These are phyloP conservation scores for Adoxophyes honmai DNA, from an alignment of 1,140 invertebrate genomes.

Conservation along the genomic window DNA sequence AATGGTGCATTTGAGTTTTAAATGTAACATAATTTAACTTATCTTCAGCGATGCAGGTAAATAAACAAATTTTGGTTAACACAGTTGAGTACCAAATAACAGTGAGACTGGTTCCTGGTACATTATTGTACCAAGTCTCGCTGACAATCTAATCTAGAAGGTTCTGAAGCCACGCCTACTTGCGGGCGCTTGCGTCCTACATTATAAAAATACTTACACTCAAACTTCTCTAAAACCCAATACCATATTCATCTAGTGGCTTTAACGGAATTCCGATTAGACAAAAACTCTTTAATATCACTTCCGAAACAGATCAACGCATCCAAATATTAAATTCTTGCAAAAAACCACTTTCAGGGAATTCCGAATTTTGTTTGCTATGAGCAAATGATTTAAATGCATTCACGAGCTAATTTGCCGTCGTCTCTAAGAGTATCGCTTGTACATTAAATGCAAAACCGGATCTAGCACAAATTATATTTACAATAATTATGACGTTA, in stretches of 20 bases:
- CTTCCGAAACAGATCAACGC: conserved; percentile 19
- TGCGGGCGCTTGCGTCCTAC: conserved; percentile 18
- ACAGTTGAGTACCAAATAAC: not conserved
- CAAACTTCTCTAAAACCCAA: not conserved
- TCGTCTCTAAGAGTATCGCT: not conserved
- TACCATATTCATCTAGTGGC: not conserved
- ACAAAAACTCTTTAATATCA: not conserved
- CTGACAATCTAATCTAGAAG: not conserved
- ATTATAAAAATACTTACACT: not conserved
- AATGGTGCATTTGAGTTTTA: no score
- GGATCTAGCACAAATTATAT: not conserved
- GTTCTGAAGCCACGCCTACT: conserved; percentile 11
- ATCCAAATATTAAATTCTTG: not conserved
- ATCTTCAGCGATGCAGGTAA: no score
- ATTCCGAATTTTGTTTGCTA: not conserved
- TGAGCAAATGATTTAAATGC: conserved; percentile 15
- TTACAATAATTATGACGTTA: no score
- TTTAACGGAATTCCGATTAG: not conserved
- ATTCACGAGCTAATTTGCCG: not conserved
- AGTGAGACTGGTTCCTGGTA: not conserved
- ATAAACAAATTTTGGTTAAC: not conserved
- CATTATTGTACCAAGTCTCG: not conserved
- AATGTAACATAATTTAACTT: no score
- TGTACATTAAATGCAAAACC: conserved; percentile 10
- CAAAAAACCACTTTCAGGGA: not conserved